Evolutionary conservation across 2,888 invertebrate genomes (phyloP).

Genomic region (Acleris holmiana): DNA sequence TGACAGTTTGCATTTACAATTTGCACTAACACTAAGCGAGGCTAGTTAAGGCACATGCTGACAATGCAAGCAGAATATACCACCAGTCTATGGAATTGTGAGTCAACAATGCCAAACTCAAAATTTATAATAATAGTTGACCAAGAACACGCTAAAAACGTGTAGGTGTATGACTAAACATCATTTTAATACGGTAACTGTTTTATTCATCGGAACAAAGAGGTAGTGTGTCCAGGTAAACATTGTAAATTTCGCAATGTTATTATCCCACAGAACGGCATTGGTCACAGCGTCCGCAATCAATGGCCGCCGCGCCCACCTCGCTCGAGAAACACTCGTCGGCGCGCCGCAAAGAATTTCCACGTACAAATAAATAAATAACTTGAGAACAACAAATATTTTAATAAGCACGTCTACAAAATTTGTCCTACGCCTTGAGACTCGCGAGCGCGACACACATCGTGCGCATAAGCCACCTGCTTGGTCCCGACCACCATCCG

Average conservation of each 20-base stretch:
- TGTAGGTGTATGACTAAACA: constrained; percentile 1
- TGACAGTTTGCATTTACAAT: too few species aligned
- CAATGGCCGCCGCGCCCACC: constrained; percentile 47
- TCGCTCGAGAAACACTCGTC: constrained; percentile 59
- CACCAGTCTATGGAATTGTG: too few species aligned
- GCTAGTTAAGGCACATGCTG: too few species aligned
- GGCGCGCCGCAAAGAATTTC: constrained; percentile 72
- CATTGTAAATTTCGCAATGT: constrained; percentile 66
- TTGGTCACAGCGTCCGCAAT: constrained; percentile 65
- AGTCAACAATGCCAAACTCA: background rate
- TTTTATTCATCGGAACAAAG: constrained; percentile 40
- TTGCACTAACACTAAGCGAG: too few species aligned
- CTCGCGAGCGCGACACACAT: constrained; percentile 64
- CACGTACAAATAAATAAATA: constrained; percentile 83
- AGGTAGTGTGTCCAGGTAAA: constrained; percentile 39
- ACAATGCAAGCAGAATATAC: too few species aligned
- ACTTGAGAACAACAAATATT: constrained; percentile 82
- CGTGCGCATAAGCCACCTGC: constrained; percentile 61
- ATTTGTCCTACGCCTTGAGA: constrained; percentile 74
- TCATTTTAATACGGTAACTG: constrained; percentile 1
- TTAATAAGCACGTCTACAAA: constrained; percentile 81
- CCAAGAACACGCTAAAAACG: background rate
- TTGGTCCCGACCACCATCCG: constrained; percentile 30
- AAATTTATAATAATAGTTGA: background rate
- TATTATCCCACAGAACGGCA: constrained; percentile 69